Evolutionary conservation across 2,888 invertebrate species (phyloP).

Genomic region (Busseola fusca): DNA sequence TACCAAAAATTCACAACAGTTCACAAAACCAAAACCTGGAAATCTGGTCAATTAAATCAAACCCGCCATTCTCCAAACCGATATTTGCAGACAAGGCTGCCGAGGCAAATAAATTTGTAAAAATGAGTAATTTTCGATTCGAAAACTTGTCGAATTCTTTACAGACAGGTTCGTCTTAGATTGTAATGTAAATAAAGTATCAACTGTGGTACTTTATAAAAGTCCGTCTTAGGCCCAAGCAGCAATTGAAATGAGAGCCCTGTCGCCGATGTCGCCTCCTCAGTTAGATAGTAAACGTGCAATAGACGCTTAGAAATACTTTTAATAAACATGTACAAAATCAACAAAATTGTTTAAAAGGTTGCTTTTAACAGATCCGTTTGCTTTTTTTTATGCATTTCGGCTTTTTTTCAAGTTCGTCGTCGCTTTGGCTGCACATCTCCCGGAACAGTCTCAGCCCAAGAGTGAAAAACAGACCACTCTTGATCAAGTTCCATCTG

Average conservation of each 20-base stretch:
- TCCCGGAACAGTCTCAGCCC: slow-evolving; percentile 31
- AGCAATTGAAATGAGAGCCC: background rate
- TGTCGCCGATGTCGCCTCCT: background rate
- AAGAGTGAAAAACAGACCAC: slow-evolving; percentile 39
- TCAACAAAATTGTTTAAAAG: background rate
- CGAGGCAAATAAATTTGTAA: no score
- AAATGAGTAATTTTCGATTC: background rate
- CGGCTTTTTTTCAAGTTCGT: background rate
- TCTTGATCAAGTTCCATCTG: slow-evolving; percentile 40
- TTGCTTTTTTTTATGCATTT: background rate
- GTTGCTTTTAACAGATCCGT: background rate
- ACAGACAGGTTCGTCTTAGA: no score
- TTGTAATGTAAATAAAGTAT: no score
- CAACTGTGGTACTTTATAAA: no score
- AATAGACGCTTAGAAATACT: slow-evolving; percentile 6
- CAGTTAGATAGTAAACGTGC: background rate
- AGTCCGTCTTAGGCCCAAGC: no score
- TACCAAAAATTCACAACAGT: background rate
- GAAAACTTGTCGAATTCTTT: no score
- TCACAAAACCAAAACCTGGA: background rate
- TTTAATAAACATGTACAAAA: background rate
- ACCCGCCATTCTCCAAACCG: no score
- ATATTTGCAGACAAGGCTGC: no score
- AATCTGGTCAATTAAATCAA: background rate
- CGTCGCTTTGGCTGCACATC: slow-evolving; percentile 9